Evolutionary conservation across 1,140 invertebrate species (phyloP), one percentile per base, ranked within the genome.

Genomic region (Hyposmocoma kahamanoa): DNA sequence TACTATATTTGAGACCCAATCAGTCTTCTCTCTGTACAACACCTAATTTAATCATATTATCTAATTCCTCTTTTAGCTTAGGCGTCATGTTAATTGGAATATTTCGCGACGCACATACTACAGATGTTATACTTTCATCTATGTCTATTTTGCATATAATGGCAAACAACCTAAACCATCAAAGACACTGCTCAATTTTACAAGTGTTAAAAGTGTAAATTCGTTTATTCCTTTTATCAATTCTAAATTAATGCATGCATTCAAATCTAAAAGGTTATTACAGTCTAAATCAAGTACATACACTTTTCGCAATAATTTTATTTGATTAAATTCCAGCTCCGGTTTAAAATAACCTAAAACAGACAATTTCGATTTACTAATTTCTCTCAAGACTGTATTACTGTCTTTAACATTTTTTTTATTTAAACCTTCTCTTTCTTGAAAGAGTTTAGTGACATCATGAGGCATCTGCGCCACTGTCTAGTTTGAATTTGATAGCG

Each of bases 141-240:
- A 54, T 47, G 15, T 22, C 2, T 38, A 59, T 47, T n/a, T 52
- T 41, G 26, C 42, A 15, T 18, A 22, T 28, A 1, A 19, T 13
- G 58, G 58, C 13, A 60, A 19, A 38, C 50, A 46, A 11, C 57
- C 57, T 42, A 60, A 30, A 10, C 58, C 52, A 22, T 42, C 42
- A 55, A 59, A 59, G 6, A 6, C 24, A 6, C 11, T 28, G 24
- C 11, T n/a, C n/a, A n/a, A n/a, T n/a, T n/a, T n/a, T n/a, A n/a
- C n/a, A n/a, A n/a, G n/a, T n/a, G n/a, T n/a, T n/a, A n/a, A n/a
- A n/a, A n/a, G n/a, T n/a, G n/a, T n/a, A n/a, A n/a, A n/a, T n/a
- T n/a, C n/a, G n/a, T n/a, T n/a, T n/a, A n/a, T n/a, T n/a, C n/a
- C n/a, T n/a, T n/a, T n/a, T n/a, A n/a, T n/a, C n/a, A n/a, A n/a